phyloP scores from a whole-genome alignment of 2,113 vertebrate genomes.

The Tachuris rubrigastra region DNA sequence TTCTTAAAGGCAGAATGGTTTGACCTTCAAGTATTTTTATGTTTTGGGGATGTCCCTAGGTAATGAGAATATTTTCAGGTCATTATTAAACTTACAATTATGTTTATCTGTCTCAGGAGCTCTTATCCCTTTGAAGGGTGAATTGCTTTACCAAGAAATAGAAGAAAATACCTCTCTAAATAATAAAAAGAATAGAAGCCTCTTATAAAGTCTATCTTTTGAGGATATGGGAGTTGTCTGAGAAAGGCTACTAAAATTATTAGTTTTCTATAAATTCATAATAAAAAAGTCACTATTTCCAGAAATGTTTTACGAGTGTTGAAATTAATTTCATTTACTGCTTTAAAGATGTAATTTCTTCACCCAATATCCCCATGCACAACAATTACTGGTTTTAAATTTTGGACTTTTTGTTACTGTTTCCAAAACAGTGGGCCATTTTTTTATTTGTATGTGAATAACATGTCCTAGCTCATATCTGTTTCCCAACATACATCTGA shows the following conservation, averaged over 20 bases:
- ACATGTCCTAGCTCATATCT: not conserved
- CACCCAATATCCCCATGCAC: accelerated
- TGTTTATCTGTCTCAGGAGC: not conserved
- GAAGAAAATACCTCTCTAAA: not conserved
- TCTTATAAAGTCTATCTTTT: not conserved
- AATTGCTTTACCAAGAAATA: not conserved
- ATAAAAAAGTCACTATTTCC: not conserved
- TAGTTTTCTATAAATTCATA: not conserved
- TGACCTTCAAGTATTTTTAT: not conserved
- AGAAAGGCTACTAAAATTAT: not conserved
- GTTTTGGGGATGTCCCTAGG: not conserved
- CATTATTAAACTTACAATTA: not conserved
- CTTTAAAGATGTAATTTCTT: not conserved
- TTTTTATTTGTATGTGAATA: not conserved
- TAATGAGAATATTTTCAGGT: not conserved
- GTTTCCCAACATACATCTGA: not conserved
- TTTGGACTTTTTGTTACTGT: not conserved
- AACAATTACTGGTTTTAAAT: accelerated
- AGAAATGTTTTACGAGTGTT: not conserved
- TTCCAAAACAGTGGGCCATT: not conserved
- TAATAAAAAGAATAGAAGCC: not conserved
- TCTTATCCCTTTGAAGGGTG: not conserved
- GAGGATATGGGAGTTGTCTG: not conserved
- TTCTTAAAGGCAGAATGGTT: not conserved
- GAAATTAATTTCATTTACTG: not conserved